These are phyloP conservation scores for Oceanites oceanicus DNA, from an alignment of 2,113 vertebrate genomes.

Conservation along the genomic window DNA sequence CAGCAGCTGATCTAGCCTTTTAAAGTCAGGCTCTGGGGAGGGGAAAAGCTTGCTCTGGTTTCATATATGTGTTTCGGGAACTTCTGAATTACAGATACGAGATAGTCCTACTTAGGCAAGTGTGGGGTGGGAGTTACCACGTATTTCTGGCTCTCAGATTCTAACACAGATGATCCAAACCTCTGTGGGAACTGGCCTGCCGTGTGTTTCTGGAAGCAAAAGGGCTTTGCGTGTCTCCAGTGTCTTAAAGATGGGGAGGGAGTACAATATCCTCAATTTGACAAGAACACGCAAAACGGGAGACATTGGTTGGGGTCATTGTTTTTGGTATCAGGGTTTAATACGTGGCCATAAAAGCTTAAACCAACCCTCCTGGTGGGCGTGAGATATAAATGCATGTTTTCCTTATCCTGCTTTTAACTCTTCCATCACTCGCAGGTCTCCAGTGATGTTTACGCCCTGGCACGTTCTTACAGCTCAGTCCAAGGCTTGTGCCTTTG, in stretches of 20 bases:
- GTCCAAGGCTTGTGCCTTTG: not conserved
- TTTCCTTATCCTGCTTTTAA: not conserved
- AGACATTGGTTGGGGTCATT: not conserved
- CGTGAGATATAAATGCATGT: not conserved
- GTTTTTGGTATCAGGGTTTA: not conserved
- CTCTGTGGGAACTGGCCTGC: not conserved
- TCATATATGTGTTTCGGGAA: not conserved
- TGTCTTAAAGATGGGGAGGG: not conserved
- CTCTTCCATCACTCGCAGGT: not conserved
- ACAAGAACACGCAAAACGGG: not conserved
- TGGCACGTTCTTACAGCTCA: not conserved
- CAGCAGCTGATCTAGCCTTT: not conserved
- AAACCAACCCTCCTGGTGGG: not conserved
- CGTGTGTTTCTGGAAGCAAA: not conserved
- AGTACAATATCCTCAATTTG: not conserved
- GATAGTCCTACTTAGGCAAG: not conserved
- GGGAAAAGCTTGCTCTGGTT: not conserved
- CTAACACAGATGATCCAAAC: not conserved
- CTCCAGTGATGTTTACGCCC: not conserved
- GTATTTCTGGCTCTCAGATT: not conserved
- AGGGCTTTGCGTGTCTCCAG: not conserved
- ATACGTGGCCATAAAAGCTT: not conserved
- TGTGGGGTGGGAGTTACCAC: rapidly evolving
- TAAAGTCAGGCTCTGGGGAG: not conserved
- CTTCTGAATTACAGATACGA: not conserved